Percentiles rank a stretch among this genome's conserved stretches.
phyloP scores from a whole-genome alignment of 1,140 invertebrate species.

The Ips typographus region DNA sequence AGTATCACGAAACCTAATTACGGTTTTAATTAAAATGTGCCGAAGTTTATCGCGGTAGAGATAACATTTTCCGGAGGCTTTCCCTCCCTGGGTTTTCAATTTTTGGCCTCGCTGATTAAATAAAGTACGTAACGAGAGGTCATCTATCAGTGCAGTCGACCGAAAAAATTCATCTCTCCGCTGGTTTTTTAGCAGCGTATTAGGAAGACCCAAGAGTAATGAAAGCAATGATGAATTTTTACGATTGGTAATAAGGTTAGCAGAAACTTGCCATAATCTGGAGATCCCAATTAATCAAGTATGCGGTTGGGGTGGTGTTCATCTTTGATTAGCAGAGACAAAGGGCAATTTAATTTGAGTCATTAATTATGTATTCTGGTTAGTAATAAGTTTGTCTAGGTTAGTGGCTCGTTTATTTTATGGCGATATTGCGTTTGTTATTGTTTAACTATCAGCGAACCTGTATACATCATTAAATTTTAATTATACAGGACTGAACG shows the following conservation, averaged over 20 bases:
- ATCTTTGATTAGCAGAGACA: conserved; percentile 13
- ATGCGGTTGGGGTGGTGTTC: conserved; percentile 3
- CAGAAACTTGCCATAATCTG: too few relatives aligned
- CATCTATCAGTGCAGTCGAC: conserved; percentile 19
- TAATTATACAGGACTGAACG: conserved; percentile 25
- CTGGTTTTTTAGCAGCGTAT: background rate
- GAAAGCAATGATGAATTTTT: too few relatives aligned
- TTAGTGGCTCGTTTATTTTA: conserved; percentile 32
- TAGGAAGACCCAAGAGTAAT: too few relatives aligned
- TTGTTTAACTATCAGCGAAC: conserved; percentile 34
- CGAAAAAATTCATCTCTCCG: conserved; percentile 17
- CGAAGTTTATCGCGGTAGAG: conserved; percentile 5
- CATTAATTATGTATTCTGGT: conserved; percentile 34
- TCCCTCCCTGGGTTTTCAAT: conserved; percentile 24
- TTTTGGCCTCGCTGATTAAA: conserved; percentile 25
- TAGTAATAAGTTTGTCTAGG: conserved; percentile 35
- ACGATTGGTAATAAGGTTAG: too few relatives aligned
- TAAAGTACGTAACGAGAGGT: conserved; percentile 22
- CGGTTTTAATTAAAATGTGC: conserved; percentile 16
- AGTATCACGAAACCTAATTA: conserved; percentile 9
- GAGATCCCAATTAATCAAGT: too few relatives aligned
- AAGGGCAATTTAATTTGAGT: conserved; percentile 24
- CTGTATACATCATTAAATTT: conserved; percentile 32
- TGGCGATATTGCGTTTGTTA: conserved; percentile 23
- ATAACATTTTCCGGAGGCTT: conserved; percentile 17